phyloP scores from a whole-genome alignment of 2,113 vertebrate species.

The Pluvianellus socialis region DNA sequence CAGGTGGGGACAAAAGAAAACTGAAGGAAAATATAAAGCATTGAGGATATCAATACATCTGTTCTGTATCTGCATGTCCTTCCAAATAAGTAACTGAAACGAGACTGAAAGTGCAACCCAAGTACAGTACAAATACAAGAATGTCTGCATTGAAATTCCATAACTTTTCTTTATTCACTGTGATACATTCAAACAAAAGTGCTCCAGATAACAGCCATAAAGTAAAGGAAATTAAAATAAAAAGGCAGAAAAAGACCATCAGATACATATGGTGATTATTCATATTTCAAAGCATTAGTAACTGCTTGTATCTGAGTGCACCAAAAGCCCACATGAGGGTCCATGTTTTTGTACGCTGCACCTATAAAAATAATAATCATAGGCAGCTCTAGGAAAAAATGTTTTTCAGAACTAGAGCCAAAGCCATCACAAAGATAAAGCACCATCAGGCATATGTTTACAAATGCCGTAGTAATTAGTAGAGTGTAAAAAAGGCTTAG shows the following conservation, averaged over 20 bases:
- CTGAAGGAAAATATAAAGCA: not conserved
- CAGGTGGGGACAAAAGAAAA: not conserved
- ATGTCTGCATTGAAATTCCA: not conserved
- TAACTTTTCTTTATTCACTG: constrained; percentile 46
- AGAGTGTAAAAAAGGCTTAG: constrained; percentile 43
- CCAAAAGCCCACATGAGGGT: constrained; percentile 25
- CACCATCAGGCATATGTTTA: constrained; percentile 64
- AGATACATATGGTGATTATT: constrained; percentile 39
- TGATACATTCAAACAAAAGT: constrained; percentile 63
- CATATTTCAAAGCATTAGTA: constrained; percentile 49
- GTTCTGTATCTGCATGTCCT: not conserved
- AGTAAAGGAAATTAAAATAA: constrained; percentile 53
- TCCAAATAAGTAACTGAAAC: not conserved
- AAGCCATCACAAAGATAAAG: constrained; percentile 50
- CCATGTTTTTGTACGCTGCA: constrained; percentile 18
- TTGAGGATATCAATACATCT: not conserved
- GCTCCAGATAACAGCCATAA: constrained; percentile 30
- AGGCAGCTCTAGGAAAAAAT: constrained; percentile 27
- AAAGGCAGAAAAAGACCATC: constrained; percentile 21
- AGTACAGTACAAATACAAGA: not conserved
- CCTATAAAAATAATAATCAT: constrained; percentile 24
- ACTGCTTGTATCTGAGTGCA: constrained; percentile 38
- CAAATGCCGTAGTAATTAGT: constrained; percentile 59
- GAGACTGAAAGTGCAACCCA: not conserved
- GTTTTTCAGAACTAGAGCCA: constrained; percentile 23